Evolutionary conservation across 2,113 vertebrate genomes (phyloP).

Genomic region (Mystacornis crossleyi): DNA sequence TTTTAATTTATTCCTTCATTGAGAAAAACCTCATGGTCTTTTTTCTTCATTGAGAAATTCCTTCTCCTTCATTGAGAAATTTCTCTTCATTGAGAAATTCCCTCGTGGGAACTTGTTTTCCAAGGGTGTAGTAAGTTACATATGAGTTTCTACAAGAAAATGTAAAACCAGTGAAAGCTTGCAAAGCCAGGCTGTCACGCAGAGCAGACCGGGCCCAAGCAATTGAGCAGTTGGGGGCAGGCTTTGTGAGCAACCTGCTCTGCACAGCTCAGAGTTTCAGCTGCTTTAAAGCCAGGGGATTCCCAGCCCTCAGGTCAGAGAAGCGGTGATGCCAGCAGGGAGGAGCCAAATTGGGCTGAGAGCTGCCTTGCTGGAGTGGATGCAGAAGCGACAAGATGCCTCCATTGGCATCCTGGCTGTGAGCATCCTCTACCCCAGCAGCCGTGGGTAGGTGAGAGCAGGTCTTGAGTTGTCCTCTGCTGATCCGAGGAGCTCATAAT

Average conservation of each 20-base stretch:
- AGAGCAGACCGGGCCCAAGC: neutral
- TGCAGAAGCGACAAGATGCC: neutral
- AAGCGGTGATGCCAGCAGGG: neutral
- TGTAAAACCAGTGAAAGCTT: neutral
- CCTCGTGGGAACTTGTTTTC: neutral
- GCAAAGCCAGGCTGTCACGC: accelerated
- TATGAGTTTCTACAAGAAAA: accelerated
- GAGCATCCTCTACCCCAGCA: neutral
- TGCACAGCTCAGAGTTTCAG: neutral
- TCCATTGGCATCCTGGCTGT: accelerated
- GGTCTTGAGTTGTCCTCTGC: neutral
- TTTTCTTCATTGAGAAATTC: no score
- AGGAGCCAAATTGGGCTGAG: neutral
- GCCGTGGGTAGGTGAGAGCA: neutral
- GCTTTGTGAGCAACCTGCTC: neutral
- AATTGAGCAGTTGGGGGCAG: neutral
- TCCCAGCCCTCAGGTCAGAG: neutral
- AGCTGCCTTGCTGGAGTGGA: accelerated
- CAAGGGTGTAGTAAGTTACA: neutral
- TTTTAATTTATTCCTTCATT: neutral
- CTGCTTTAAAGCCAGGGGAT: neutral
- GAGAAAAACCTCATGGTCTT: neutral
- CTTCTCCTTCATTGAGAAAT: neutral
- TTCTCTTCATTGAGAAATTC: no score
- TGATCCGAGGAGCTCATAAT: neutral